Evolutionary conservation across 2,888 invertebrate species (phyloP), one percentile per base, ranked within the genome.

Genomic region (Branchellion lobata): DNA sequence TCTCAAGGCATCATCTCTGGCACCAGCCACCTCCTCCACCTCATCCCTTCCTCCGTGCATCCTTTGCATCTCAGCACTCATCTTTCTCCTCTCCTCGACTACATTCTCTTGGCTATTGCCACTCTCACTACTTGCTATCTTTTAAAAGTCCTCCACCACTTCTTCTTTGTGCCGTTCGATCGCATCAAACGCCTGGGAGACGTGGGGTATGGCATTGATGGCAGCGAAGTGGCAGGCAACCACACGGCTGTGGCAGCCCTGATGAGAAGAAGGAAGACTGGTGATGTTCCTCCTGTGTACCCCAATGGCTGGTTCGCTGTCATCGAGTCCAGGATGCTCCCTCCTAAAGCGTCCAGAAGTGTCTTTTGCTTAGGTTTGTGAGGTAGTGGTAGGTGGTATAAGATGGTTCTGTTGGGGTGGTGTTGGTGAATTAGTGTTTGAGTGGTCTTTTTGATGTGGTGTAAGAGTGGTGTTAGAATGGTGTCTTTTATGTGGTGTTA

Each of bases 291-390:
- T 0, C 94, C 94, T 0, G 93, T 93, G 0, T 95, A 91, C 86
- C 95, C 95, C 0, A 95, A 95, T 85, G 95, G 95, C 0, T 95
- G 95, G 95, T 94, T 92, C 84, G 91, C 91, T 0, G 86, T 95
- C 0, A 88, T 91, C 0, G 94, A 94, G 85, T 92, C 92, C 1
- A 87, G 89, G 5, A 88, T 90, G 0, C 85, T 94, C 27, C 78
- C 77, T 57, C 89, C 80, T 1, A 88, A 90, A 73, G 91, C 92
- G 0, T 82, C 84, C 0, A 83, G 82, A n/a, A 84, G 83, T 51
- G 82, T 86, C 0, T 90, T 91, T 75, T 91, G 91, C 36, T 86
- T 94, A 34, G 94, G 93, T 90, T 85, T 85, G 86, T 83, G 3
- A 53, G 65, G 14, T 47, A 83, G 80, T 51, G 3, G 24, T 0